Conservation (phyloP, 2,888 invertebrate genomes). For the Danaus chrysippus region DNA sequence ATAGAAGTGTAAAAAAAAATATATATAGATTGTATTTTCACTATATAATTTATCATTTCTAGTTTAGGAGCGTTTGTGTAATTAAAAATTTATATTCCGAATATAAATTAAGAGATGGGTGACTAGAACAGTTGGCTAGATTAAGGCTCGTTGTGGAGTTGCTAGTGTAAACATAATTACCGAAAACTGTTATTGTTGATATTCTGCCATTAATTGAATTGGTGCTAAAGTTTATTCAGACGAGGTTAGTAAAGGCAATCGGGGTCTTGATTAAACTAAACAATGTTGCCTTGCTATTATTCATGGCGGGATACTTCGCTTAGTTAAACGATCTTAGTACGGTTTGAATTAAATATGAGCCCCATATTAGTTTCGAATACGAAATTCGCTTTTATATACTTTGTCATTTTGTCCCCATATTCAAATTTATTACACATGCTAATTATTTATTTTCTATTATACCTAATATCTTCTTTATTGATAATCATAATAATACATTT, state of each 20-base stretch:
- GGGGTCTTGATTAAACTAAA: constrained; percentile 72
- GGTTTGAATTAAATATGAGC: constrained; percentile 2
- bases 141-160: constrained; percentile 42
- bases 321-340: constrained; percentile 5
- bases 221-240: constrained; percentile 68
- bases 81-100: neutral
- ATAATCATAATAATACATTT: too few species aligned
- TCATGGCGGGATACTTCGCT: constrained; percentile 4
- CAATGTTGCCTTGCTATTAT: constrained; percentile 58
- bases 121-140: constrained; percentile 36
- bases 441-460: too few species aligned
- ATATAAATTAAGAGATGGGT: constrained; percentile 33
- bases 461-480: too few species aligned
- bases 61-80: neutral
- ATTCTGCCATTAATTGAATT: constrained; percentile 70
- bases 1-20: too few species aligned
- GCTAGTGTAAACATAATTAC: constrained; percentile 64
- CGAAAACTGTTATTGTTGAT: constrained; percentile 72
- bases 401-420: neutral
- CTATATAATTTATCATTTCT: too few species aligned
- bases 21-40: too few species aligned
- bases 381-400: neutral
- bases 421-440: neutral
- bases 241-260: constrained; percentile 63
- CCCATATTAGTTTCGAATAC: neutral